Evolutionary conservation across 2,888 invertebrate genomes (phyloP), one percentile per base, ranked within the genome.

Genomic region (Lapara coniferarum): DNA sequence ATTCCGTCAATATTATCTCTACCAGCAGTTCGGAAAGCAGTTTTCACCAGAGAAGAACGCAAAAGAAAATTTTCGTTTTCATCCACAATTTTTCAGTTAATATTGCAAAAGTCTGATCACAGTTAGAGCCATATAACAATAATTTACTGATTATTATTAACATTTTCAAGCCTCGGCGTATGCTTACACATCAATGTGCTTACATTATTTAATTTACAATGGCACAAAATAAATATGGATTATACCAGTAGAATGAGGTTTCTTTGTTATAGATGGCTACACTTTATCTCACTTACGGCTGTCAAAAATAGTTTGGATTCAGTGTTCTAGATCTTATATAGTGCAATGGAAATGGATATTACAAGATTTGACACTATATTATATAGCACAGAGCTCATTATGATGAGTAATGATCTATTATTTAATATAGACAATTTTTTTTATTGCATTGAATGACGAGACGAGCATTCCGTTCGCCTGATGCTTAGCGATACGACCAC

Each of bases 41-140:
- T n/a, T n/a, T n/a, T n/a, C n/a, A n/a, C n/a, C n/a, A n/a, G n/a
- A n/a, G n/a, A n/a, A n/a, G n/a, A n/a, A n/a, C n/a, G n/a, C n/a
- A n/a, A n/a, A n/a, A n/a, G n/a, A n/a, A n/a, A n/a, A n/a, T n/a
- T n/a, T n/a, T n/a, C n/a, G 16, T 0, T 4, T 68, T 66, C 67
- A 68, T 72, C 71, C 71, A 68, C 70, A 70, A 67, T 49, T 66
- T 44, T 58, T 70, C 53, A 37, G 66, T 10, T 74, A 71, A 74
- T 73, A 70, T 73, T 73, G 71, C 71, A 67, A 75, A 72, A 70
- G 68, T 72, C 68, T 73, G 73, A 70, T 69, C 69, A 57, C 69
- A 71, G 19, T 70, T 71, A 71, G 66, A 63, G 69, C 74, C 74
- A 67, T 73, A 73, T 79, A 70, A 66, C 73, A 73, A 37, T 5